Evolutionary conservation across 2,113 vertebrate species (phyloP).

Genomic region (Penelope pileata): DNA sequence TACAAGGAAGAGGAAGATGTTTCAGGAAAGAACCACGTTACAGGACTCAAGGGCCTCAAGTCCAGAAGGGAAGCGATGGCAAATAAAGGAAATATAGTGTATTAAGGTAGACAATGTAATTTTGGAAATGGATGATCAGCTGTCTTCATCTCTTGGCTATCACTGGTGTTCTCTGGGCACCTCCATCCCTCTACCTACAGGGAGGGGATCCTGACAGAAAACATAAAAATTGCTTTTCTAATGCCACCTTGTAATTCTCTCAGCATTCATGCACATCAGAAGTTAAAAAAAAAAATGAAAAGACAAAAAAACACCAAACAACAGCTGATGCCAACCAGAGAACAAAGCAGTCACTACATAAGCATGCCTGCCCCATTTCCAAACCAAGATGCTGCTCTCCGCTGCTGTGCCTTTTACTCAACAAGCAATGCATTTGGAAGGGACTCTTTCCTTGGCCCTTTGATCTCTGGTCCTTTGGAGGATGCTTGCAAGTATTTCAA

Average conservation of each 20-base stretch:
- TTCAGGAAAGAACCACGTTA: background rate
- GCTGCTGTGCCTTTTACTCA: background rate
- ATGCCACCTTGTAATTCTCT: background rate
- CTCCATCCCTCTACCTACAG: background rate
- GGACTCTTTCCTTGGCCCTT: background rate
- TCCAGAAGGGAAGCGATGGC: background rate
- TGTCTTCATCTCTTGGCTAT: background rate
- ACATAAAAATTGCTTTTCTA: background rate
- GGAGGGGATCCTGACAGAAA: background rate
- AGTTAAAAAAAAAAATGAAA: background rate
- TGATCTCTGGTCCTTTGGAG: background rate
- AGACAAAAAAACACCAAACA: background rate
- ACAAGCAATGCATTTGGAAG: background rate
- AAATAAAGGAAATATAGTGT: background rate
- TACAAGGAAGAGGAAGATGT: background rate
- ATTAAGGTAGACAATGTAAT: background rate
- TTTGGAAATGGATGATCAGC: background rate
- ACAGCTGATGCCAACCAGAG: background rate
- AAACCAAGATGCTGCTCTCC: background rate
- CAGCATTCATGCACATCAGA: background rate
- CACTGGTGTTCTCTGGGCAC: background rate
- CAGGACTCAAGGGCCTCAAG: background rate
- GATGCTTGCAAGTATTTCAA: background rate
- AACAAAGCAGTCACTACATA: background rate
- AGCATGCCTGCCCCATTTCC: background rate